Evolutionary conservation across 2,797 vertebrate genomes (phyloP).

Genomic region (Bradypus variegatus): DNA sequence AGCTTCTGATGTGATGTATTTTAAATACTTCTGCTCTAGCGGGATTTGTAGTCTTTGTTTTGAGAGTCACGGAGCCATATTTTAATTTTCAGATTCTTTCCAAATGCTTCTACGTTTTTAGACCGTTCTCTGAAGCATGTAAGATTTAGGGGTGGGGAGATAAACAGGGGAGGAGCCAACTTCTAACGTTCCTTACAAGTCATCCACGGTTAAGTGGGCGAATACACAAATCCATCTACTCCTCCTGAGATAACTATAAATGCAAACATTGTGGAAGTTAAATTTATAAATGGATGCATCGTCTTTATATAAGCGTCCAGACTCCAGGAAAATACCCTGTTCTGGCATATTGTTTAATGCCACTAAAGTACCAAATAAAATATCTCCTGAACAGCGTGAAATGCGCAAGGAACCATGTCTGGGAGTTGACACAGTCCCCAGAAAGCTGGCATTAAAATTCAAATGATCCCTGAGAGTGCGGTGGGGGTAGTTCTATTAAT

Average conservation of each 20-base stretch:
- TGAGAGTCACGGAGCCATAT: slow-evolving; percentile 22
- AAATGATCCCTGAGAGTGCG: neutral
- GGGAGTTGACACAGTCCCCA: neutral
- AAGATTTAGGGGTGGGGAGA: neutral
- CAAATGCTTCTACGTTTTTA: neutral
- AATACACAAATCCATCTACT: neutral
- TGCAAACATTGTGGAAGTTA: neutral
- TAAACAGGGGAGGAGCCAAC: slow-evolving; percentile 35
- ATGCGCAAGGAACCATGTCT: slow-evolving; percentile 43
- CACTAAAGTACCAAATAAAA: slow-evolving; percentile 28
- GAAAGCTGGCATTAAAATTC: slow-evolving; percentile 25
- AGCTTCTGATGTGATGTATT: slow-evolving; percentile 47
- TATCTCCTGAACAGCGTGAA: slow-evolving; percentile 22
- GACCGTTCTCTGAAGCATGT: neutral
- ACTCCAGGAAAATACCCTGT: slow-evolving; percentile 40
- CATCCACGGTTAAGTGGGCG: neutral
- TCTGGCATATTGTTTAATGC: slow-evolving; percentile 1
- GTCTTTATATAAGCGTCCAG: slow-evolving; percentile 18
- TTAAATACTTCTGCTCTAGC: neutral
- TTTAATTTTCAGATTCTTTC: slow-evolving; percentile 35
- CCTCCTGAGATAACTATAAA: neutral
- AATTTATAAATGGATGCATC: neutral
- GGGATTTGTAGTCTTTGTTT: slow-evolving; percentile 36
- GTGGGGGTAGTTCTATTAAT: neutral
- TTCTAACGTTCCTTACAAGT: slow-evolving; percentile 14